Base-by-base conservation (phyloP, 2,797 vertebrate species). In the Danionella dracula region DNA sequence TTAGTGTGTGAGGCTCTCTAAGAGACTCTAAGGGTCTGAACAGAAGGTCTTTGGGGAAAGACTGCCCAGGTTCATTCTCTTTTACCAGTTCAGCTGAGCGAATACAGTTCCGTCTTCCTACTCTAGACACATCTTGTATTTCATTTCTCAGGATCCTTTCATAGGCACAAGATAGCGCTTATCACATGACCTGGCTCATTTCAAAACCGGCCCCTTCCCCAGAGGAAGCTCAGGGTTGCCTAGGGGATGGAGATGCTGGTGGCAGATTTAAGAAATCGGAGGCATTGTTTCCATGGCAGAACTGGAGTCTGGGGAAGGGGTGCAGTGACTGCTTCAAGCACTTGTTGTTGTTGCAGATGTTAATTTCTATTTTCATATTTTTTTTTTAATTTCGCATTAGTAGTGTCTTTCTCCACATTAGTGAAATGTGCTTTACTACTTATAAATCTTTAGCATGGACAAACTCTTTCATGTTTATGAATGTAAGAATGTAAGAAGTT, bases 201-300 rank as follows among this genome's bases (percentile, higher is more conserved):
- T 57, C 41, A 42, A 38, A 65, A 27, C 50, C 27, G 37, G 20
- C 50, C 40, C 50, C 40, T 65, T 65, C 40, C 62, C 41, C 7
- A 2, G 62, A 54, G 62, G 51, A 65, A 55, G 51, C 62, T 65
- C 40, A 65, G 50, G 50, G 67, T 63, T 70, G 57, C 67, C 44
- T 21, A 46, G 51, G 67, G 67, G 60, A 70, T 60, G 53, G 38
- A 50, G 27, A 56, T 62, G 41, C 51, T 49, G 54, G 34, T 61
- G 67, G 67, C 60, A 55, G 59, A 63, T 70, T 63, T 62, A 6
- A 23, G 42, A 34, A 65, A 46, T 65, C 16, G 8, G 37, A 49
- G 23, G 37, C 44, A 31, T 42, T 2, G 60, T 70, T 70, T 13
- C 60, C 53, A 70, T 70, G 60, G 60, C 29, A 58, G 42, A 70